Evolutionary conservation across 1,140 invertebrate species (phyloP).

Genomic region (Teleopsis dalmanni): DNA sequence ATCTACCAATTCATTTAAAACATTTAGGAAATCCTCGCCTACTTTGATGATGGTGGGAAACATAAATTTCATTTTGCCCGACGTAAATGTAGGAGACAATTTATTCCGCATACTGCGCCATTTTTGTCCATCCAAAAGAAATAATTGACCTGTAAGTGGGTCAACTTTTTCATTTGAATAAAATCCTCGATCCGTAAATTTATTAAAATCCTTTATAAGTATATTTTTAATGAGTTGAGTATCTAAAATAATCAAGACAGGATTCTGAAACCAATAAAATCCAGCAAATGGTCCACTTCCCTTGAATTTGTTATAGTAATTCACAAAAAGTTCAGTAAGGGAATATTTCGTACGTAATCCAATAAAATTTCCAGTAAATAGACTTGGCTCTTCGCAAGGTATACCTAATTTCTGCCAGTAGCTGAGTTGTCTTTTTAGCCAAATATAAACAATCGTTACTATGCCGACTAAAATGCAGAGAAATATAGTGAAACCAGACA

Average conservation of each 20-base stretch:
- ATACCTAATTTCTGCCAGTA: conserved; percentile 6
- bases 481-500: too few relatives aligned
- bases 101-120: conserved; percentile 53
- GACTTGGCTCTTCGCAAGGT: background rate
- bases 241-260: background rate
- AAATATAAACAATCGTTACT: too few relatives aligned
- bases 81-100: conserved; percentile 54
- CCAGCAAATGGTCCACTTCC: conserved; percentile 38
- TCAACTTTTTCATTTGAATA: conserved; percentile 46
- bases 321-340: conserved; percentile 1
- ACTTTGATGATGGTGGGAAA: conserved; percentile 21
- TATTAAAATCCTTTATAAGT: conserved; percentile 50
- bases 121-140: conserved; percentile 45
- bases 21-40: conserved; percentile 1
- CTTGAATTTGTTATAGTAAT: conserved; percentile 33
- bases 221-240: conserved; percentile 45
- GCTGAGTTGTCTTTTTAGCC: conserved; percentile 14
- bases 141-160: conserved; percentile 46
- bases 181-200: conserved; percentile 48
- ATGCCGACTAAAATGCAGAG: too few relatives aligned
- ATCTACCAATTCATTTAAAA: conserved; percentile 10
- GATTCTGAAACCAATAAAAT: conserved; percentile 12
- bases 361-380: background rate
- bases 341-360: background rate
- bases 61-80: conserved; percentile 51